Percentiles rank a stretch among this genome's conserved stretches.
These are phyloP conservation scores for Oryctes rhinoceros DNA, from an alignment of 1,140 invertebrate genomes.

Conservation along the genomic window DNA sequence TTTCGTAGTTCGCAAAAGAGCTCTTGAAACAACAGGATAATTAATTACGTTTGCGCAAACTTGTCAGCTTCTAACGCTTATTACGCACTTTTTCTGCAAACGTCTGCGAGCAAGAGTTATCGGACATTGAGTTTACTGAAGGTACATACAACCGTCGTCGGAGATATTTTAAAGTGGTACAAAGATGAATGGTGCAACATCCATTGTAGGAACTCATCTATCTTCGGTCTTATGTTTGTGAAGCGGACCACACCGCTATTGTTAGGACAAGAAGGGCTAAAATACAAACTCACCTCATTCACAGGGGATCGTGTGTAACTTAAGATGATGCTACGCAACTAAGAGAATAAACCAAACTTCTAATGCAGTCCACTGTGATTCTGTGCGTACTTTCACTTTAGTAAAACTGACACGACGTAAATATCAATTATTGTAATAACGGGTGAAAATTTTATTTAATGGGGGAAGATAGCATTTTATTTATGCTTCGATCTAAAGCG, in stretches of 20 bases:
- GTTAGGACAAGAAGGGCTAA: slow-evolving; percentile 39
- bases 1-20: not conserved
- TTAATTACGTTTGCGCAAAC: not conserved
- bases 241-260: slow-evolving; percentile 55
- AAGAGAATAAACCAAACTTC: not conserved
- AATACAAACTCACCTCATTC: slow-evolving; percentile 37
- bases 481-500: too few relatives aligned
- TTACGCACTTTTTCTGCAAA: not conserved
- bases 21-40: not conserved
- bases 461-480: not conserved
- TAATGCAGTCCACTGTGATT: not conserved
- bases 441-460: too few relatives aligned
- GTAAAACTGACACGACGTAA: too few relatives aligned
- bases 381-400: not conserved
- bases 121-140: not conserved
- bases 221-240: slow-evolving; percentile 55
- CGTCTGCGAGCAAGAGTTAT: not conserved
- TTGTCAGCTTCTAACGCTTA: not conserved
- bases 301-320: slow-evolving; percentile 31
- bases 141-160: not conserved
- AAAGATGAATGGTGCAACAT: slow-evolving; percentile 50
- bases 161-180: slow-evolving; percentile 48
- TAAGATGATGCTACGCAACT: slow-evolving; percentile 9
- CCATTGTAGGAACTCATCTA: slow-evolving; percentile 53
- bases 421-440: too few relatives aligned